Evolutionary conservation across 2,113 vertebrate genomes (phyloP), one percentile per base, ranked within the genome.

Genomic region (Cryptomyrus ogoouensis): DNA sequence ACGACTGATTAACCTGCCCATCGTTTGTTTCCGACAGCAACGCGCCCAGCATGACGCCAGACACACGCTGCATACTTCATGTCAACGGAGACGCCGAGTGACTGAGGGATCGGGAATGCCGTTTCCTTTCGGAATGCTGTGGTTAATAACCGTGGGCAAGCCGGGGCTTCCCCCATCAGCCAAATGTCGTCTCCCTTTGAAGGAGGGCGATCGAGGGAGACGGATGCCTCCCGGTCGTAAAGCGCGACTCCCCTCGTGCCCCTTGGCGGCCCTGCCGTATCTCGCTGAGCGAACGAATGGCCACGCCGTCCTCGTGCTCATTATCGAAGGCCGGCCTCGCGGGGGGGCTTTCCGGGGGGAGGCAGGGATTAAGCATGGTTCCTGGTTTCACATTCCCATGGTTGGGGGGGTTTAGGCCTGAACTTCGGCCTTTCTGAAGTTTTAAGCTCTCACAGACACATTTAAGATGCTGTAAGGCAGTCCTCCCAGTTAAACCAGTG

Each of bases 301-400:
- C 89, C 89, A 47, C 44, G 39, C 52, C 24, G 35, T 35, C 49
- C 24, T 42, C 80, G 27, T 89, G 90, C 44, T 88, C 88, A 35
- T 83, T 42, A 83, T 50, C 42, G 12, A 6, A 53, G 44, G 47
- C 62, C 50, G 52, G 89, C 89, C 89, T 70, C 27, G 17, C 24
- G 70, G 66, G 49, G 49, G 90, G 89, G 66, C 58, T 89, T 39
- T 24, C 52, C 39, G 86, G 91, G 89, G 90, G 91, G 90, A 88
- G 90, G 77, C 89, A 39, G 88, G 91, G 91, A 92, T 93, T 93
- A 93, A 74, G 56, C 83, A 46, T 90, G 91, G 91, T 90, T 93
- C 92, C 92, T 93, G 90, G 66, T 88, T 90, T 88, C 87, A 91
- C 91, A 90, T 91, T 92, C 92, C 91, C 89, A 83, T 88, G 90